Base-by-base conservation (phyloP, 2,113 vertebrate genomes). In the Paratilapia polleni region DNA sequence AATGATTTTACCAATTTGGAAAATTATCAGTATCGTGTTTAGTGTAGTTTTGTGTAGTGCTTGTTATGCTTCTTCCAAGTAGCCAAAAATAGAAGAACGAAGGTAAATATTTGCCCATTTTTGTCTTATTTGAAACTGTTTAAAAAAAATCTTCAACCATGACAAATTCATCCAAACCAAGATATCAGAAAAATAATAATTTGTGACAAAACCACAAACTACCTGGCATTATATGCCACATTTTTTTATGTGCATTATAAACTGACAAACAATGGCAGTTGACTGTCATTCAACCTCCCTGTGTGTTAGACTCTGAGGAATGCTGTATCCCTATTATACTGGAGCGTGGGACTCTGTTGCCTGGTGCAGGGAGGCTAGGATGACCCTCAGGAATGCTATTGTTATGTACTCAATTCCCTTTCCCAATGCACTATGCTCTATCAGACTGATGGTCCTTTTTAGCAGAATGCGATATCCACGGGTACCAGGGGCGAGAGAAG, bases 381-480 rank as follows among this genome's bases (percentile, higher is more conserved):
- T 94, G 93, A 93, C 91, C 87, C 92, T 93, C 93, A 96, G 96
- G 96, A 97, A 97, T 97, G 96, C 91, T 91, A 93, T 96, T 96
- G 93, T 96, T 96, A 91, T 95, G 90, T 92, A 87, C 90, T 84
- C 95, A 2, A 91, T 91, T 92, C 84, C 83, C 86, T 95, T 94
- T 95, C 96, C 94, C 94, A 97, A 93, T 95, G 86, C 88, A 96
- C 89, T 54, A 28, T 66, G 91, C 88, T 95, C 95, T 95, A 96
- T 96, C 95, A 96, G 96, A 95, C 95, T 93, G 92, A 95, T 96
- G 89, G 93, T 93, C 93, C 96, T 96, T 96, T 97, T 97, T 97
- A 97, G 96, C 96, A 96, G 97, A 97, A 97, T 97, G 96, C 92
- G 97, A 97, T 97, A 97, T 97, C 96, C 92, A 93, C 81, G 83